Conservation (phyloP, 2,113 vertebrate species). For the Dicaeum eximium region DNA sequence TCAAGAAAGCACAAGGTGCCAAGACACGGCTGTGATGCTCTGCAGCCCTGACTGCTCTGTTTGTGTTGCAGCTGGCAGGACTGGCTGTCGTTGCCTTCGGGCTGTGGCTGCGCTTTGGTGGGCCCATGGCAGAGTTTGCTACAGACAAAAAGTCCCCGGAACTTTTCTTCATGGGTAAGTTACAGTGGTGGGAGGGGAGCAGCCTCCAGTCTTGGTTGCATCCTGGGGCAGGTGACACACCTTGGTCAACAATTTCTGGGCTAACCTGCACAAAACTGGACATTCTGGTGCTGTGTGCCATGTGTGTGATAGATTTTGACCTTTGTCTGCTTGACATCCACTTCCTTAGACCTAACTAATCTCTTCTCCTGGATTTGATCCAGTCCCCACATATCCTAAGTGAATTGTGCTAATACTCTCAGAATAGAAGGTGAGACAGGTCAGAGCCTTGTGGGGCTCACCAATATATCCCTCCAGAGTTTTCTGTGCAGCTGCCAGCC, state of each 20-base stretch:
- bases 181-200: background rate
- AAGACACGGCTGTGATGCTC: background rate
- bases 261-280: background rate
- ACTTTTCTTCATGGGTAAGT: conserved; percentile 93
- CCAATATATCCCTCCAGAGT: background rate
- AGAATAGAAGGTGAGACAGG: background rate
- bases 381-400: background rate
- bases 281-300: background rate
- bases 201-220: background rate
- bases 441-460: background rate
- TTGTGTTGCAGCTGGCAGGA: conserved; percentile 85
- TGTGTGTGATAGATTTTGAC: background rate
- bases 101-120: conserved; percentile 91
- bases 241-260: background rate
- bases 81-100: conserved; percentile 89
- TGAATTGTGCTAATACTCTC: background rate
- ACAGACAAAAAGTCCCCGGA: conserved; percentile 80
- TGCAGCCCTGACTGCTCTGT: background rate
- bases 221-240: background rate
- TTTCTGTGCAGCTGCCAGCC: background rate
- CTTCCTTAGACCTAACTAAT: background rate
- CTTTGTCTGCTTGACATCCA: background rate
- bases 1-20: background rate
- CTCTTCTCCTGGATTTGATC: background rate
- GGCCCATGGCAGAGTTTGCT: conserved; percentile 81